These are phyloP conservation scores for Callipepla californica DNA, from an alignment of 2,113 vertebrate species.

Conservation along the genomic window DNA sequence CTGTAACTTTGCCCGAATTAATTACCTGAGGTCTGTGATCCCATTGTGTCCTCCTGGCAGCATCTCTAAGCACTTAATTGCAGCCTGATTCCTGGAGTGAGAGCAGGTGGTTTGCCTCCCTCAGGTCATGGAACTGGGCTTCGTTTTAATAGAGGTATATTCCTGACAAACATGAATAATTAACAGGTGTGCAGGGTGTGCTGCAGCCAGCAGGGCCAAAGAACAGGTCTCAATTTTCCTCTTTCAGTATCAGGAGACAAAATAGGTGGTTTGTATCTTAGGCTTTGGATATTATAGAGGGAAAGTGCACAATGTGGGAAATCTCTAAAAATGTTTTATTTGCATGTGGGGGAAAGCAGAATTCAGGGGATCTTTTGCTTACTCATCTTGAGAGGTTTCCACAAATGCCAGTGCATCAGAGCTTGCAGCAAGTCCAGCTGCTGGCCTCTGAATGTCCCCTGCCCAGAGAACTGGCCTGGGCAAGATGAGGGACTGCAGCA, in stretches of 20 bases:
- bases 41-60: not conserved
- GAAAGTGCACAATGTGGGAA: rapidly evolving
- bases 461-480: not conserved
- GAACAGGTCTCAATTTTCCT: conserved; percentile 3
- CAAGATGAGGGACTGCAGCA: not conserved
- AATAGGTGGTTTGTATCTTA: not conserved
- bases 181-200: not conserved
- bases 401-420: not conserved
- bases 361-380: not conserved
- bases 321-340: not conserved
- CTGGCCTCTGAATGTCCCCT: conserved; percentile 27
- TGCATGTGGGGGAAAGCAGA: not conserved
- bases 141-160: conserved; percentile 2
- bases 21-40: not conserved
- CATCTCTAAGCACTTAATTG: conserved; percentile 43
- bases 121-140: not conserved
- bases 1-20: conserved; percentile 40
- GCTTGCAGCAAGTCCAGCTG: conserved; percentile 13
- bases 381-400: not conserved
- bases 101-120: not conserved
- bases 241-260: not conserved
- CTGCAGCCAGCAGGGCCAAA: not conserved
- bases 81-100: not conserved
- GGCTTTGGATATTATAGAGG: not conserved
- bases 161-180: conserved; percentile 38